These are phyloP conservation scores for Ophion slaviceki DNA, from an alignment of 2,888 invertebrate genomes.

Conservation along the genomic window DNA sequence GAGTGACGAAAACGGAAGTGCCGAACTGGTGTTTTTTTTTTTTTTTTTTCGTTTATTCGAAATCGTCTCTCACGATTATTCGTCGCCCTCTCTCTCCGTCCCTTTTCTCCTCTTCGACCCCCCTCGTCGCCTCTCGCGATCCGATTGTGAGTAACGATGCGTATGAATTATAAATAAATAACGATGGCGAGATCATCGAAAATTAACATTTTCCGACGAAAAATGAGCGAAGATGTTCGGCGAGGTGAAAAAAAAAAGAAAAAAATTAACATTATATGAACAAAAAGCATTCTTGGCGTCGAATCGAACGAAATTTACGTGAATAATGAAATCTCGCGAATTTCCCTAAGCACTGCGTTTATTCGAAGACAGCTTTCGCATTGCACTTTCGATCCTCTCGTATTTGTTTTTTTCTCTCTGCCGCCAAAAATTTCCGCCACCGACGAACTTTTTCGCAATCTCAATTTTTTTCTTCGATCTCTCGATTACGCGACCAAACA, in stretches of 20 bases:
- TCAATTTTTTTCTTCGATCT: not conserved
- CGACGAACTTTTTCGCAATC: not conserved
- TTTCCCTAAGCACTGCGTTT: not conserved
- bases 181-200: conserved; percentile 6
- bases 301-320: conserved; percentile 22
- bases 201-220: not conserved
- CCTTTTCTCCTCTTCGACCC: too few species aligned
- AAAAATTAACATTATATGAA: conserved; percentile 31
- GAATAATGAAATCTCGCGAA: not conserved
- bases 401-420: not conserved
- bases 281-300: conserved; percentile 41
- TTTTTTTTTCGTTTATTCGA: not conserved
- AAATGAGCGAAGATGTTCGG: not conserved
- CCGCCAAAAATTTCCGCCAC: not conserved
- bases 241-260: not conserved
- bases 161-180: conserved; percentile 52
- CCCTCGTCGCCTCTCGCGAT: not conserved
- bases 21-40: not conserved
- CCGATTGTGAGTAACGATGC: conserved; percentile 5
- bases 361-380: not conserved
- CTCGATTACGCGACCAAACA: not conserved
- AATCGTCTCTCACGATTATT: not conserved
- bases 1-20: not conserved
- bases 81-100: not conserved
- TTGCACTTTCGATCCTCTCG: not conserved